Conservation (phyloP, 2,888 invertebrate genomes). For the Drosophila planitibia region DNA sequence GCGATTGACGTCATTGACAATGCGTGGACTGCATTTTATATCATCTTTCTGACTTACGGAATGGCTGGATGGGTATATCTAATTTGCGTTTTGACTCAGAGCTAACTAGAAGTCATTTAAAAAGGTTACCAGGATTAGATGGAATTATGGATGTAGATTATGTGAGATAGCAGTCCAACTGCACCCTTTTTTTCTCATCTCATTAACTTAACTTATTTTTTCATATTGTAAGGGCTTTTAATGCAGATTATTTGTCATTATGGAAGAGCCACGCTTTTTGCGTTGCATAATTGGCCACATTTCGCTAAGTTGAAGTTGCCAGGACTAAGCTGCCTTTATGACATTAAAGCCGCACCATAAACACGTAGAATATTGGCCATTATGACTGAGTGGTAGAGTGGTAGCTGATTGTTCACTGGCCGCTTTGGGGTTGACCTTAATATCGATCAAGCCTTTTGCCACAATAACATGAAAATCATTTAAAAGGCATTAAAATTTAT, state of each 20-base stretch:
- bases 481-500: constrained; percentile 78
- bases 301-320: not conserved
- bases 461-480: constrained; percentile 64
- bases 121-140: not conserved
- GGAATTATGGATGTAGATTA: not conserved
- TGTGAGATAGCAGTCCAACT: not conserved
- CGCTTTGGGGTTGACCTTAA: constrained; percentile 9
- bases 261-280: not conserved
- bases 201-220: not conserved
- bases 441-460: constrained; percentile 62
- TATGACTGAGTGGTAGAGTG: constrained; percentile 19
- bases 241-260: constrained; percentile 17
- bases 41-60: not conserved
- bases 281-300: constrained; percentile 4
- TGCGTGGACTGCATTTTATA: not conserved
- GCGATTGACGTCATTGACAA: not conserved
- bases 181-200: not conserved
- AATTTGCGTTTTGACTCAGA: not conserved
- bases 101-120: too few species aligned
- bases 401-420: constrained; percentile 20
- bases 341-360: constrained; percentile 47
- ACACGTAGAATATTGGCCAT: constrained; percentile 56
- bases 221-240: not conserved
- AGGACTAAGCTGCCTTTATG: not conserved
- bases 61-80: not conserved